Percentiles rank a stretch among this genome's conserved stretches.
phyloP scores from a whole-genome alignment of 2,113 vertebrate genomes.

The Cinclus mexicanus region DNA sequence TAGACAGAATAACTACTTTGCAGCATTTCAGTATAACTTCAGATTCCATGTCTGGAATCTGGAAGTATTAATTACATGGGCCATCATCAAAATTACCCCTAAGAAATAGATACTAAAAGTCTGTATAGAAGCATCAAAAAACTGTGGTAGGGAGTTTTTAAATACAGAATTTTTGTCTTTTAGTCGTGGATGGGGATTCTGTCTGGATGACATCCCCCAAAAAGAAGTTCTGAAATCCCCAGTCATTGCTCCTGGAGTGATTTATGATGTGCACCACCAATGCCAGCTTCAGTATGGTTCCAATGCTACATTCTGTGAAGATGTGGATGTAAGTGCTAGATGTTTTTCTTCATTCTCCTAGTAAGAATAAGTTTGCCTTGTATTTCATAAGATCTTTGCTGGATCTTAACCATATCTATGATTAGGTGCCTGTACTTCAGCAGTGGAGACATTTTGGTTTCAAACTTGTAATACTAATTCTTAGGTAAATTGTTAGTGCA shows the following conservation, averaged over 20 bases:
- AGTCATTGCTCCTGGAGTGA: conserved; percentile 87
- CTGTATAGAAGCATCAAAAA: background rate
- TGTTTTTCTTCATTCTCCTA: background rate
- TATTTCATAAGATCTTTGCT: background rate
- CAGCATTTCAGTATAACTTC: background rate
- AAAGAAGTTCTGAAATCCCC: conserved; percentile 88
- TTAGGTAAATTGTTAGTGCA: background rate
- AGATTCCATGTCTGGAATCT: background rate
- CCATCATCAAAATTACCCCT: background rate
- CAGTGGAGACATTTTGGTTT: background rate
- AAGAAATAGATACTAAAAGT: background rate
- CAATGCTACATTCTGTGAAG: conserved; percentile 91
- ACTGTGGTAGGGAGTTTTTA: background rate
- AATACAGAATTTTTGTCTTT: background rate
- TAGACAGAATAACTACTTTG: background rate
- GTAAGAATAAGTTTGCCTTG: background rate
- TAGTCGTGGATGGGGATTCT: conserved; percentile 95
- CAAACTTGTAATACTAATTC: background rate
- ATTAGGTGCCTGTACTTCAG: background rate
- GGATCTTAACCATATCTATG: background rate
- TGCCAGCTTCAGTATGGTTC: conserved; percentile 97
- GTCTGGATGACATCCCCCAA: conserved; percentile 90
- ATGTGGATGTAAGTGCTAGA: conserved; percentile 86
- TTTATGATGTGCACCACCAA: conserved; percentile 94
- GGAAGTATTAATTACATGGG: background rate